A percentile compares a stretch with the other conserved stretches of the same genome.
Evolutionary conservation across 2,797 vertebrate genomes (phyloP).

Genomic region (Dendrocincla tyrannina): DNA sequence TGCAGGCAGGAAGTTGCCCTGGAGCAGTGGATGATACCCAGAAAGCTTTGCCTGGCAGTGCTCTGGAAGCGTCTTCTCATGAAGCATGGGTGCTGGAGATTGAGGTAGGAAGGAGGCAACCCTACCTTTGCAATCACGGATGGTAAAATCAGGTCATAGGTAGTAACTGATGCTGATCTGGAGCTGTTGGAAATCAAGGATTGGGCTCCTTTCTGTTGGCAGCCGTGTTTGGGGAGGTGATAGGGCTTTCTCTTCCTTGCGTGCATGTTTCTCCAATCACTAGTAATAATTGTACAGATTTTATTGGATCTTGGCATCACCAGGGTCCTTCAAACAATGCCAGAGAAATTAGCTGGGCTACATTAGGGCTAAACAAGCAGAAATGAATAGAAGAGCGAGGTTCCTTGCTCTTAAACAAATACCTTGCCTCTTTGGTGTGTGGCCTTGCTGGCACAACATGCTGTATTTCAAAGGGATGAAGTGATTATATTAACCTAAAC

Average conservation of each 20-base stretch:
- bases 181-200: not conserved
- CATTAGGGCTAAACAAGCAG: not conserved
- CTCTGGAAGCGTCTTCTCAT: accelerated
- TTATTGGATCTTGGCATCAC: not conserved
- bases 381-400: not conserved
- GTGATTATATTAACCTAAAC: not conserved
- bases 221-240: not conserved
- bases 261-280: not conserved
- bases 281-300: not conserved
- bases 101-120: not conserved
- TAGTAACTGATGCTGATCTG: not conserved
- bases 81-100: accelerated
- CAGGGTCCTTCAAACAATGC: not conserved
- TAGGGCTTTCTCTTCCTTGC: not conserved
- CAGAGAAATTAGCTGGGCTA: not conserved
- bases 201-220: not conserved
- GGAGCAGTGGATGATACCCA: accelerated
- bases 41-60: not conserved
- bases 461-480: conserved; percentile 6
- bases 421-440: not conserved
- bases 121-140: accelerated
- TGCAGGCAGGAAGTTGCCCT: not conserved
- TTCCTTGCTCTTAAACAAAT: not conserved
- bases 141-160: too few species aligned
- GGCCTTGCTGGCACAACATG: not conserved